Percentiles rank a stretch among this genome's conserved stretches.
phyloP scores from a whole-genome alignment of 2,113 vertebrate species.

The Clarias macrocephalus region DNA sequence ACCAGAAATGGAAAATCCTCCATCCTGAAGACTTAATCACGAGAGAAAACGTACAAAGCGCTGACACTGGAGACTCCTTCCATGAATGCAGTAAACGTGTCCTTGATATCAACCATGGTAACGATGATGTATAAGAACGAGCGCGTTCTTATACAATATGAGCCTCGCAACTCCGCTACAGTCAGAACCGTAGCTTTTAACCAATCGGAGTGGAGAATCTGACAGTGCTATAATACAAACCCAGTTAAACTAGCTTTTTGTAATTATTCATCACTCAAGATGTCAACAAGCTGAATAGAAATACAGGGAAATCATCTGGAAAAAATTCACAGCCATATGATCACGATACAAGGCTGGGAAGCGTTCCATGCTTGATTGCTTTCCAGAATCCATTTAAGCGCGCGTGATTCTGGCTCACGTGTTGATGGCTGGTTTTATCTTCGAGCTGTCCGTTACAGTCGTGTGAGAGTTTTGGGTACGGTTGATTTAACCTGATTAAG shows the following conservation, averaged over 20 bases:
- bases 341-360: slow-evolving; percentile 27
- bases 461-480: slow-evolving; percentile 6
- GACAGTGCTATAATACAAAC: not conserved
- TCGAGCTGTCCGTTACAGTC: slow-evolving; percentile 8
- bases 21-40: not conserved
- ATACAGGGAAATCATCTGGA: slow-evolving; percentile 8
- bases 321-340: slow-evolving; percentile 34
- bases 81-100: not conserved
- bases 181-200: not conserved
- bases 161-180: not conserved
- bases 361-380: not conserved
- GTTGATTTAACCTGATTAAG: slow-evolving; percentile 48
- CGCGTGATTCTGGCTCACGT: not conserved
- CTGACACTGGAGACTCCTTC: not conserved
- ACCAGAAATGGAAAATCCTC: not conserved
- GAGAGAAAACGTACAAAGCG: not conserved
- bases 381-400: slow-evolving; percentile 22
- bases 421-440: slow-evolving; percentile 24
- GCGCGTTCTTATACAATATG: not conserved
- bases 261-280: slow-evolving; percentile 10
- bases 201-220: not conserved
- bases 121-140: not conserved
- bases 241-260: not conserved
- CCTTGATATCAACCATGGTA: not conserved
- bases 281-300: not conserved